These are phyloP conservation scores for Autographa gamma DNA, from an alignment of 2,888 invertebrate genomes.

Conservation along the genomic window DNA sequence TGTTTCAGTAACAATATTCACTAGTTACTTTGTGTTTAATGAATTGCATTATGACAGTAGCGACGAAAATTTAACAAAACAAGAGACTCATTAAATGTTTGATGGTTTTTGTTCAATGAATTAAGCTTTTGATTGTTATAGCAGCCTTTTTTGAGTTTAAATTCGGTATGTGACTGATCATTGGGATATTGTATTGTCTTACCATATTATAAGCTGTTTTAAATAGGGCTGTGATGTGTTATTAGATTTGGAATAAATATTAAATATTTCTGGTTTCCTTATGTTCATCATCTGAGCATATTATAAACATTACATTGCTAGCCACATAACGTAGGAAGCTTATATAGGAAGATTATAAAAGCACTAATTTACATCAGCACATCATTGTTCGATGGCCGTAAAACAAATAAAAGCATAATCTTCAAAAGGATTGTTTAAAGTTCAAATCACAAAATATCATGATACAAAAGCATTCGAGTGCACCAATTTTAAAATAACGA, in stretches of 20 bases:
- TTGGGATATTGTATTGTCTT: not conserved
- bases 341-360: too few relatives aligned
- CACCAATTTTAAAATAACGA: conserved; percentile 46
- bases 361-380: not conserved
- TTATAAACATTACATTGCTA: not conserved
- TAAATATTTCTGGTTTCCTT: not conserved
- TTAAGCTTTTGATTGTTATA: conserved; percentile 1
- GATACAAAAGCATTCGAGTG: conserved; percentile 45
- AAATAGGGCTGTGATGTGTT: not conserved
- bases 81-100: conserved; percentile 22
- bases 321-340: too few relatives aligned
- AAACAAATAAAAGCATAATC: not conserved
- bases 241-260: not conserved
- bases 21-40: conserved; percentile 41
- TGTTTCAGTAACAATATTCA: conserved; percentile 38
- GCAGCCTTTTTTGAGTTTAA: conserved; percentile 15
- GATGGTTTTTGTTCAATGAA: conserved; percentile 20
- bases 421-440: conserved; percentile 14
- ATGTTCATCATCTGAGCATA: not conserved
- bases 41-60: conserved; percentile 38
- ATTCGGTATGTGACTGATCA: conserved; percentile 1
- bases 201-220: not conserved
- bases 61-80: conserved; percentile 28
- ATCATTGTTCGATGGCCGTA: not conserved
- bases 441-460: conserved; percentile 42